phyloP scores from a whole-genome alignment of 2,888 invertebrate species.

The Athalia rosae region DNA sequence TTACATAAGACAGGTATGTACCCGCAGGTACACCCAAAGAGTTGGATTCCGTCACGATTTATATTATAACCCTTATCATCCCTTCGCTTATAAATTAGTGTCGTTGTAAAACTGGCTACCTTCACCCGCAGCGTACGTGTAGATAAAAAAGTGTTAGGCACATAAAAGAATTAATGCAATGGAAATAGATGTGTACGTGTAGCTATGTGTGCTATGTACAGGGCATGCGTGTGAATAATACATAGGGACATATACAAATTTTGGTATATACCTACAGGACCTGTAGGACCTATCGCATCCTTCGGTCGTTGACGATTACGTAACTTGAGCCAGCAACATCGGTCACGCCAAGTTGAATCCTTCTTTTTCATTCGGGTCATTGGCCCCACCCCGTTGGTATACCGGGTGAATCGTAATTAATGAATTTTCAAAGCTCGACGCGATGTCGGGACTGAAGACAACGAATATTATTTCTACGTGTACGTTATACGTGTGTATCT shows the following conservation, averaged over 20 bases:
- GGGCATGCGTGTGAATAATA: not conserved
- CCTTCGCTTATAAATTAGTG: too few species aligned
- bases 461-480: too few species aligned
- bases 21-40: not conserved
- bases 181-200: too few species aligned
- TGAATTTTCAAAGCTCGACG: conserved; percentile 19
- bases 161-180: too few species aligned
- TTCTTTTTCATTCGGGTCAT: conserved; percentile 37
- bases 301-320: conserved; percentile 40
- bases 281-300: conserved; percentile 38
- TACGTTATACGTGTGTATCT: too few species aligned
- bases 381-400: conserved; percentile 19
- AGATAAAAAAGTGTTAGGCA: too few species aligned
- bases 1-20: conserved; percentile 3
- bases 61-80: too few species aligned
- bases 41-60: too few species aligned
- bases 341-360: conserved; percentile 42
- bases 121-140: too few species aligned
- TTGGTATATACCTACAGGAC: not conserved
- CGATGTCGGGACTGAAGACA: not conserved
- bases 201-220: not conserved
- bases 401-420: conserved; percentile 43
- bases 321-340: conserved; percentile 43
- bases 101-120: too few species aligned
- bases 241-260: not conserved